These are phyloP conservation scores for Diprion similis DNA, from an alignment of 1,140 invertebrate species.

Conservation along the genomic window DNA sequence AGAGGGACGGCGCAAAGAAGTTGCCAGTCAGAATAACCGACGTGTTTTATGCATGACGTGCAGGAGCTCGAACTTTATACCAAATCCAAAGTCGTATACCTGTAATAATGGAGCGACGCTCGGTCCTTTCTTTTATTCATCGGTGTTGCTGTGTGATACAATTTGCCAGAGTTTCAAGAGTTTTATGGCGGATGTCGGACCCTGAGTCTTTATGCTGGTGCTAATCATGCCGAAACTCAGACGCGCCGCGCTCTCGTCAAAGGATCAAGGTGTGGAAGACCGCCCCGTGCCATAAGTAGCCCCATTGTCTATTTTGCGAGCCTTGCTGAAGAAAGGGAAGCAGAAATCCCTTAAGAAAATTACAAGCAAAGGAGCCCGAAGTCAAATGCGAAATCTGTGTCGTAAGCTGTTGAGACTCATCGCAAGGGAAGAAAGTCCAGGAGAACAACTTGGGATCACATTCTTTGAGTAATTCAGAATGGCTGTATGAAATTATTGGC, in stretches of 20 bases:
- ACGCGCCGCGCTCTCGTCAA: not conserved
- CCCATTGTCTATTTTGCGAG: not conserved
- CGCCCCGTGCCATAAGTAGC: not conserved
- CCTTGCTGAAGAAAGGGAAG: not conserved
- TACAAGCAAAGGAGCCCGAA: not conserved
- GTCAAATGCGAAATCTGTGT: not conserved
- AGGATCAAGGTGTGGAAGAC: not conserved
- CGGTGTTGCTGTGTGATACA: not conserved
- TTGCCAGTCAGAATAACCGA: not conserved
- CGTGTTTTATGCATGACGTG: not conserved
- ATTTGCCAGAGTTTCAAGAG: not conserved
- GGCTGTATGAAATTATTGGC: no score
- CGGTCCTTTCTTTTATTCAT: not conserved
- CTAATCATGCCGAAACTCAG: conserved; percentile 2
- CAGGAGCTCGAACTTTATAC: not conserved
- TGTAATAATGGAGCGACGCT: not conserved
- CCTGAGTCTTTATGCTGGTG: not conserved
- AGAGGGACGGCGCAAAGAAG: not conserved
- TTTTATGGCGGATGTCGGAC: not conserved
- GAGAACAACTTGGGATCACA: no score
- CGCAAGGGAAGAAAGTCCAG: no score
- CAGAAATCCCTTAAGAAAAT: not conserved
- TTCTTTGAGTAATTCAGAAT: no score
- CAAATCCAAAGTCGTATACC: not conserved
- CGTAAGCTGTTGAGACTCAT: no score